phyloP scores from a whole-genome alignment of 2,888 invertebrate species.

The Megalurothrips usitatus region DNA sequence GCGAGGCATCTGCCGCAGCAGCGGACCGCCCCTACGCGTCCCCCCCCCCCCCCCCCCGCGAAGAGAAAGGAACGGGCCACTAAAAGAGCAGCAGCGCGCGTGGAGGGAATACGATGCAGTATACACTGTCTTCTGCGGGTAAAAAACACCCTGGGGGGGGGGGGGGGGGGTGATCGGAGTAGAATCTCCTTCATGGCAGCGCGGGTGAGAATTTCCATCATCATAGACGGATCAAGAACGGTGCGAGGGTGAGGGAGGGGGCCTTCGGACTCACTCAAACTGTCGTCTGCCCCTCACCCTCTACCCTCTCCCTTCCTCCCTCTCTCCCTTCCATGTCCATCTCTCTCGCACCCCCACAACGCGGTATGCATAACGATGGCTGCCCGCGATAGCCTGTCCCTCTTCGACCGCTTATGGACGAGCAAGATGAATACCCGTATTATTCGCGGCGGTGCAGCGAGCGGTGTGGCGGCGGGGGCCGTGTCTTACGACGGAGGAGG shows the following conservation, averaged over 20 bases:
- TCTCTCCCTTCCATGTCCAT: background rate
- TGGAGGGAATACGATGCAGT: no score
- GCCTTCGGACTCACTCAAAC: background rate
- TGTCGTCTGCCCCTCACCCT: background rate
- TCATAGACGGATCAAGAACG: background rate
- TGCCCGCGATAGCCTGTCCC: conserved; percentile 13
- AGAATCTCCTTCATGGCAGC: background rate
- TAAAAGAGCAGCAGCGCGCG: no score
- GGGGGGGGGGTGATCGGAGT: background rate
- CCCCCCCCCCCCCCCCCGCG: no score
- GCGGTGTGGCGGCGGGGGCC: no score
- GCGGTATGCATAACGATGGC: background rate
- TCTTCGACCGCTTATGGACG: conserved; percentile 11
- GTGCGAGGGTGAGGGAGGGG: background rate
- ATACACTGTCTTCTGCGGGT: background rate
- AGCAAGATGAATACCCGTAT: conserved; percentile 13
- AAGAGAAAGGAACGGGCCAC: no score
- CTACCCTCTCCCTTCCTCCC: background rate
- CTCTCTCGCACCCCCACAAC: no score
- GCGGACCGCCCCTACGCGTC: no score
- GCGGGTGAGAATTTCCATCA: background rate
- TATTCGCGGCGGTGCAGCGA: no score
- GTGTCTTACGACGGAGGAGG: no score
- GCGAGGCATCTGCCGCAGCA: no score
- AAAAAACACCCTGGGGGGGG: background rate